phyloP scores from a whole-genome alignment of 92 coral and sea anemone species.

The Epizoanthus illoricatus region DNA sequence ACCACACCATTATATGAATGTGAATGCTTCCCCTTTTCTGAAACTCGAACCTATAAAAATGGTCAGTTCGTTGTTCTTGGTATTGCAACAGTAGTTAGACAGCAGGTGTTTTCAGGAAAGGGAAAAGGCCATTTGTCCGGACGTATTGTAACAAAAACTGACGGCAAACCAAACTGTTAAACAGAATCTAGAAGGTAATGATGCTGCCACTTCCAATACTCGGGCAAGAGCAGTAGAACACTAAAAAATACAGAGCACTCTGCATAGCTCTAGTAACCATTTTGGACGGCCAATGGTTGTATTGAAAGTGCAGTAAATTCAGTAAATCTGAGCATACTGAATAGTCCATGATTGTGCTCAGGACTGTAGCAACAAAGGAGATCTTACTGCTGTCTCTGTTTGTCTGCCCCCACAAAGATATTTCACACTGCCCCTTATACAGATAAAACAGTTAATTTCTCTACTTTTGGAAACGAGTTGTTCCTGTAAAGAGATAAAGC shows the following conservation, averaged over 20 bases:
- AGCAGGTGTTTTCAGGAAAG: neutral
- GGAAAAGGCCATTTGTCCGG: conserved; percentile 26
- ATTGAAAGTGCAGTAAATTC: conserved; percentile 13
- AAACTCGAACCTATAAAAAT: conserved; percentile 55
- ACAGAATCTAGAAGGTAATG: conserved; percentile 11
- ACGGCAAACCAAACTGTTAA: conserved; percentile 18
- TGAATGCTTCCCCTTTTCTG: conserved; percentile 42
- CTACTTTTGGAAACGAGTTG: too few species aligned
- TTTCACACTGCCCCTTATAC: too few species aligned
- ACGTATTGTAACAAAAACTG: neutral
- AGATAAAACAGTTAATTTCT: too few species aligned
- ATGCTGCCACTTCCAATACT: conserved; percentile 39
- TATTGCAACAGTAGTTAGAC: neutral
- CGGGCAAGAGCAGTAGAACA: neutral
- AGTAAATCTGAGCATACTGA: too few species aligned
- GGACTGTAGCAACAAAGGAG: too few species aligned
- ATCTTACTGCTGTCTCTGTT: too few species aligned
- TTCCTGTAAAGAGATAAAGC: too few species aligned
- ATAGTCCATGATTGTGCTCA: too few species aligned
- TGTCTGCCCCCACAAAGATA: too few species aligned
- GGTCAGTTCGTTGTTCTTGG: conserved; percentile 3
- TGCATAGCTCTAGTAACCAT: conserved; percentile 19
- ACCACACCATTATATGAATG: conserved; percentile 52
- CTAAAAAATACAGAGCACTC: neutral
- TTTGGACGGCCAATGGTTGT: conserved; percentile 12